Conservation (phyloP, 2,797 vertebrate genomes). For the Tokudaia muenninki region DNA sequence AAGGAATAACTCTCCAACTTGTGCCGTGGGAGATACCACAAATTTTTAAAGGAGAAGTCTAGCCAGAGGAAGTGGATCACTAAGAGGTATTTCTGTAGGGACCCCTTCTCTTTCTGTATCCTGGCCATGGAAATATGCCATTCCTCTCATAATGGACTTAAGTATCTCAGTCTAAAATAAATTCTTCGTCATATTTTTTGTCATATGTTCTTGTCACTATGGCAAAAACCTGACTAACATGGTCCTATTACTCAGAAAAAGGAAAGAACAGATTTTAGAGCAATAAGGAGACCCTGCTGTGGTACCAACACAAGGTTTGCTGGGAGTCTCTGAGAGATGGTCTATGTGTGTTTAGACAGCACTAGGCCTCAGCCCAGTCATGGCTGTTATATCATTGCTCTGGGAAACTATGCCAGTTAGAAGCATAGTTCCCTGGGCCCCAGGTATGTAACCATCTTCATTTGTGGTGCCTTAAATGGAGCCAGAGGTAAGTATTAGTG, state of each 20-base stretch:
- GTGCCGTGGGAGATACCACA: not conserved
- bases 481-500: not conserved
- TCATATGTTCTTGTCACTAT: not conserved
- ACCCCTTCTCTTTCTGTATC: not conserved
- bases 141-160: not conserved
- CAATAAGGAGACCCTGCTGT: not conserved
- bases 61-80: not conserved
- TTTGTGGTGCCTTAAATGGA: slow-evolving; percentile 5
- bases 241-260: not conserved
- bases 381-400: not conserved
- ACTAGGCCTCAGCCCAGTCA: no score
- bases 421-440: not conserved
- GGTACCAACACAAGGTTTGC: not conserved
- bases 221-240: not conserved
- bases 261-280: not conserved
- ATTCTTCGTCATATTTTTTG: not conserved
- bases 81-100: not conserved
- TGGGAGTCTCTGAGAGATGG: not conserved
- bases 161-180: not conserved
- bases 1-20: not conserved
- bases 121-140: not conserved
- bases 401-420: not conserved
- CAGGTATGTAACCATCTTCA: not conserved
- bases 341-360: not conserved
- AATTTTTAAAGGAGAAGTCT: not conserved